phyloP scores from a whole-genome alignment of 2,888 invertebrate species.

The Sinotaia quadrata region DNA sequence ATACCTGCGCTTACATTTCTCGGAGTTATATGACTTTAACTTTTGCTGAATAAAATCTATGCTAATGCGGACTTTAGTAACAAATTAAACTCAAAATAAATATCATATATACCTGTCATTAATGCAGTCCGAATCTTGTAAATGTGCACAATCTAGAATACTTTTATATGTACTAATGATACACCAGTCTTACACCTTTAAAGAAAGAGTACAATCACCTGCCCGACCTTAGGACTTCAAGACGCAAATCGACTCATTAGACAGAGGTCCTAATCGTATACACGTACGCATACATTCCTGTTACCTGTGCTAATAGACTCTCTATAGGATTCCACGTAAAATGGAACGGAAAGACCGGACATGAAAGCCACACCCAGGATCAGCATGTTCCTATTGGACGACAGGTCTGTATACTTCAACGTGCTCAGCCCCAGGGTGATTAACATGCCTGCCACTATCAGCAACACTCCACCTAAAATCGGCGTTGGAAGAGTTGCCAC shows the following conservation, averaged over 20 bases:
- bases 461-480: conserved; percentile 66
- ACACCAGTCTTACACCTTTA: no score
- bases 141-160: no score
- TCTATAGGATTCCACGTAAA: conserved; percentile 36
- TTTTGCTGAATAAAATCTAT: no score
- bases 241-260: no score
- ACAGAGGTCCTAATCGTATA: no score
- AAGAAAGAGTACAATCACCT: not conserved
- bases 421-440: conserved; percentile 55
- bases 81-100: no score
- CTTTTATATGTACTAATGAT: no score
- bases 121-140: no score
- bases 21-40: no score
- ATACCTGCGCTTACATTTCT: no score
- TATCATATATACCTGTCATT: no score
- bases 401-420: conserved; percentile 78
- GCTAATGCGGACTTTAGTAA: no score
- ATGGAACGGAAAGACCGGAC: conserved; percentile 79
- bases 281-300: not conserved
- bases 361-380: conserved; percentile 90
- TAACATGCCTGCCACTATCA: conserved; percentile 57
- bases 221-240: not conserved
- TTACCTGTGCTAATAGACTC: conserved; percentile 42
- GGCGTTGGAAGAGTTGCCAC: conserved; percentile 74
- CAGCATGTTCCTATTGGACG: conserved; percentile 86